Percentiles rank a stretch among this genome's conserved stretches.
These are phyloP conservation scores for Heterodera schachtii DNA, from an alignment of 1,140 invertebrate species.

Conservation along the genomic window DNA sequence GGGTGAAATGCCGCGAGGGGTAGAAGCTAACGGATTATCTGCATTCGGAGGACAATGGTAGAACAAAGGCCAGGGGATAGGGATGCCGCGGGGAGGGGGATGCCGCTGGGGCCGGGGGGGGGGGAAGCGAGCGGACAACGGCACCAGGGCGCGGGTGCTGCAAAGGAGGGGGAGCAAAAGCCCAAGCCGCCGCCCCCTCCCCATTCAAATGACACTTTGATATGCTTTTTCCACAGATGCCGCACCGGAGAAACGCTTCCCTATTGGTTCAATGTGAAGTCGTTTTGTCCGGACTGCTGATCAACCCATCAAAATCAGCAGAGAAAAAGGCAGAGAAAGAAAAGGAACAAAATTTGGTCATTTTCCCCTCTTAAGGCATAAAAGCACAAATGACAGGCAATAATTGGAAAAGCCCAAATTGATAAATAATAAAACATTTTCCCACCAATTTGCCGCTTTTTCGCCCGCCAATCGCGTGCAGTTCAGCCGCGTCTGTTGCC, in stretches of 20 bases:
- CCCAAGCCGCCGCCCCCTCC: too few relatives aligned
- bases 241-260: conserved; percentile 54
- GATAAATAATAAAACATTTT: conserved; percentile 3
- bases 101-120: too few relatives aligned
- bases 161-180: too few relatives aligned
- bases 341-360: not conserved
- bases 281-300: conserved; percentile 49
- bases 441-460: conserved; percentile 92
- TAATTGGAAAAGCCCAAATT: too few relatives aligned
- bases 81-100: too few relatives aligned
- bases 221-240: conserved; percentile 43
- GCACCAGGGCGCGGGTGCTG: too few relatives aligned
- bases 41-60: too few relatives aligned
- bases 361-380: not conserved
- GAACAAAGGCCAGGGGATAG: too few relatives aligned
- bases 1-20: too few relatives aligned
- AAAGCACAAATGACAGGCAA: not conserved
- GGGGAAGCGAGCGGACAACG: too few relatives aligned
- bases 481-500: conserved; percentile 95
- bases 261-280: conserved; percentile 65
- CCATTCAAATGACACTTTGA: too few relatives aligned
- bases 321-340: not conserved
- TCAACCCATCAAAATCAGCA: not conserved
- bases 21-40: too few relatives aligned
- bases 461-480: conserved; percentile 93